phyloP scores from a whole-genome alignment of 2,888 invertebrate species.

The Endomychus coccineus region DNA sequence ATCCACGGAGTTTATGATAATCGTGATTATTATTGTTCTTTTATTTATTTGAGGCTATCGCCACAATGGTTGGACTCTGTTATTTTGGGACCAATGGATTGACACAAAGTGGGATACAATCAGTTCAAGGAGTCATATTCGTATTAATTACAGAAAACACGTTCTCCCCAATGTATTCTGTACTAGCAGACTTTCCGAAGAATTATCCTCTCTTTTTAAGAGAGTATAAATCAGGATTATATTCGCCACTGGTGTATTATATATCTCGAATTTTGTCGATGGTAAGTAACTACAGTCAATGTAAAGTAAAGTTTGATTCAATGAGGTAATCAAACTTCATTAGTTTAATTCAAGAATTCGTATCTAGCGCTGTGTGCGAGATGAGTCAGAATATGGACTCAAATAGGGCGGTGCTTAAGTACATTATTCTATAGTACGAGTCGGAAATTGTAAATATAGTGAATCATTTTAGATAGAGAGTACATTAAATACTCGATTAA shows the following conservation, averaged over 20 bases:
- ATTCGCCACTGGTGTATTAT: slow-evolving; percentile 73
- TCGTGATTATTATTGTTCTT: slow-evolving; percentile 5
- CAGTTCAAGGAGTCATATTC: slow-evolving; percentile 81
- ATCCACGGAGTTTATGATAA: background rate
- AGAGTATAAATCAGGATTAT: slow-evolving; percentile 77
- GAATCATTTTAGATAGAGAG: too few species aligned
- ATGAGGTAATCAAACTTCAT: too few species aligned
- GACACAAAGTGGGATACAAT: slow-evolving; percentile 77
- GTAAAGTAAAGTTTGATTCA: too few species aligned
- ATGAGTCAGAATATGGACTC: too few species aligned
- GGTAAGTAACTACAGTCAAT: too few species aligned
- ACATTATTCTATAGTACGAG: too few species aligned
- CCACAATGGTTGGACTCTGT: slow-evolving; percentile 74
- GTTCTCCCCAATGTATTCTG: slow-evolving; percentile 86
- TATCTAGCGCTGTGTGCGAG: too few species aligned
- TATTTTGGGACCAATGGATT: slow-evolving; percentile 67
- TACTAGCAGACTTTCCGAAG: slow-evolving; percentile 75
- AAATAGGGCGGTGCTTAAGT: too few species aligned
- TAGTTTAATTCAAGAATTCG: too few species aligned
- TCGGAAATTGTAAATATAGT: too few species aligned
- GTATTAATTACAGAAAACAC: slow-evolving; percentile 85
- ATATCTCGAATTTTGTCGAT: slow-evolving; percentile 69
- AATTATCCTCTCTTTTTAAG: slow-evolving; percentile 72
- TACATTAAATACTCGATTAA: too few species aligned
- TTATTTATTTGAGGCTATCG: slow-evolving; percentile 51